Percentiles rank a stretch among this genome's conserved stretches.
phyloP scores from a whole-genome alignment of 2,888 invertebrate species.

The Teleogryllus oceanicus region DNA sequence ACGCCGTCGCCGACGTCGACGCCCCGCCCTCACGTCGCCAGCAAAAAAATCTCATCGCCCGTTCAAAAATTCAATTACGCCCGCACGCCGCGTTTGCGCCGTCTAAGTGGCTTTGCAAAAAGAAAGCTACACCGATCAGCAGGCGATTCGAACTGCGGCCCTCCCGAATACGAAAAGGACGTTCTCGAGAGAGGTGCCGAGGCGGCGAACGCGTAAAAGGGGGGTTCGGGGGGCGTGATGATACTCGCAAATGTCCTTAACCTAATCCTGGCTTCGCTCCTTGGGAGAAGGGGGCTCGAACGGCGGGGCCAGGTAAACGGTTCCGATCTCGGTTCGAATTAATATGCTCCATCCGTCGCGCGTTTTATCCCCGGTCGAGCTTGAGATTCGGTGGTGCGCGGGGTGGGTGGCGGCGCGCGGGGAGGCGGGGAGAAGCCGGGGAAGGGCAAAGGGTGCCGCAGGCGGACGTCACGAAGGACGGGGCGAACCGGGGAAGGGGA shows the following conservation, averaged over 20 bases:
- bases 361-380: background rate
- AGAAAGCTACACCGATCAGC: background rate
- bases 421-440: background rate
- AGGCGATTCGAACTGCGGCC: background rate
- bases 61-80: slow-evolving; percentile 2
- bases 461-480: no score
- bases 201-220: background rate
- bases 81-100: background rate
- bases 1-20: no score
- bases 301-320: background rate
- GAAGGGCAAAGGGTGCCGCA: no score
- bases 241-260: background rate
- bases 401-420: background rate
- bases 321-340: background rate
- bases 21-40: background rate
- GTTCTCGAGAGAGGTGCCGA: background rate
- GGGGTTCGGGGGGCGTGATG: background rate
- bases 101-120: background rate
- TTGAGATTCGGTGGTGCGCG: background rate
- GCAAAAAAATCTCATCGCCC: slow-evolving; percentile 3
- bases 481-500: no score
- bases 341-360: slow-evolving; percentile 10
- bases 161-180: background rate
- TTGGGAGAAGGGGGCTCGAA: background rate
- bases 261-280: background rate